Conservation (phyloP, 2,113 vertebrate species). For the Stercorarius parasiticus region DNA sequence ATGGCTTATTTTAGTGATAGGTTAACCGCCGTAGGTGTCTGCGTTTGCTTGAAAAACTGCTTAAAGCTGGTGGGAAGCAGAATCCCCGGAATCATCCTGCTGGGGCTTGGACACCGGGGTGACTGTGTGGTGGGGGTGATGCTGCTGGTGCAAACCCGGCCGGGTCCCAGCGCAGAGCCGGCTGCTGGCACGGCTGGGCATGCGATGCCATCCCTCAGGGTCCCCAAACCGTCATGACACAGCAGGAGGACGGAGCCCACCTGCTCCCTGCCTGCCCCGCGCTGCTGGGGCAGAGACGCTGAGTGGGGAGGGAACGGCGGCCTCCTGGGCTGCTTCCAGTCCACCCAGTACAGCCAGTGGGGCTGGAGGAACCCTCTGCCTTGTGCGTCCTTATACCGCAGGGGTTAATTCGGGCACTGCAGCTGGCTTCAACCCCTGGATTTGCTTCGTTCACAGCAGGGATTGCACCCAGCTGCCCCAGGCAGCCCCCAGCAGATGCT, state of each 20-base stretch:
- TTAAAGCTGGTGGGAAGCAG: background rate
- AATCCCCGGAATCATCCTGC: background rate
- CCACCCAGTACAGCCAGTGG: background rate
- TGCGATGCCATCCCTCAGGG: accelerated
- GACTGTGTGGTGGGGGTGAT: accelerated
- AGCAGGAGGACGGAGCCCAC: accelerated
- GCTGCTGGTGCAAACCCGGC: background rate
- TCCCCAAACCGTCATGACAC: background rate
- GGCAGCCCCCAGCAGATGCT: background rate
- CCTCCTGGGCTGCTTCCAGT: background rate
- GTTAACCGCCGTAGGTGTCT: accelerated
- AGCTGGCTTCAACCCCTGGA: accelerated
- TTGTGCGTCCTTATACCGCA: accelerated
- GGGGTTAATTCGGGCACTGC: background rate
- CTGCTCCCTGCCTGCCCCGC: background rate
- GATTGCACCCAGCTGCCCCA: background rate
- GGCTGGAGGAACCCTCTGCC: background rate
- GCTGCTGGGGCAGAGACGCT: accelerated
- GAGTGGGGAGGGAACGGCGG: background rate
- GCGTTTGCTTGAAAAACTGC: background rate
- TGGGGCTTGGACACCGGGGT: accelerated
- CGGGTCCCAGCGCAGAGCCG: accelerated
- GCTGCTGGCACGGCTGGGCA: accelerated
- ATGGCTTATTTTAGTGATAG: background rate
- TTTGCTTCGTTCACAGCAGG: background rate